These are phyloP conservation scores for Myotis lucifugus DNA, from an alignment of 2,113 vertebrate genomes.

Conservation along the genomic window DNA sequence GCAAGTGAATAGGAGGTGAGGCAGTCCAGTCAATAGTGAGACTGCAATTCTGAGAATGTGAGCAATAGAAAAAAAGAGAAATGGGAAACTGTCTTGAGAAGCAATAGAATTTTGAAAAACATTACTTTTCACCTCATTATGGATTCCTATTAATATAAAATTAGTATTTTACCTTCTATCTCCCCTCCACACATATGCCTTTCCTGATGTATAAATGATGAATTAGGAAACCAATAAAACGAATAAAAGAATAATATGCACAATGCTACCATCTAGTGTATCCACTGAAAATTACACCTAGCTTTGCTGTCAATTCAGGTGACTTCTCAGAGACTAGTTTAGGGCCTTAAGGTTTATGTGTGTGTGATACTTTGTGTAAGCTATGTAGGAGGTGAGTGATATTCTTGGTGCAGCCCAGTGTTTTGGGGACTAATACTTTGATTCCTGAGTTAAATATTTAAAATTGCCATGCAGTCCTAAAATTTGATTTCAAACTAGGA, in stretches of 20 bases:
- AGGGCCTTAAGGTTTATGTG: not conserved
- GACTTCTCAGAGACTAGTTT: slow-evolving; percentile 10
- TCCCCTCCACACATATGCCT: not conserved
- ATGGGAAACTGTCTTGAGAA: not conserved
- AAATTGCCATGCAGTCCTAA: slow-evolving; percentile 26
- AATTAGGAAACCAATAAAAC: slow-evolving; percentile 40
- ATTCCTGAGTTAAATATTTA: slow-evolving; percentile 25
- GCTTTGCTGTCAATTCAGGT: not conserved
- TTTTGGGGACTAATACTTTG: slow-evolving; percentile 33
- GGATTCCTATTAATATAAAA: slow-evolving; percentile 15
- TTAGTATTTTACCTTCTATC: not conserved
- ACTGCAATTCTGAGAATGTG: not conserved
- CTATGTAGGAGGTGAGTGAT: not conserved
- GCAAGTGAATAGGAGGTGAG: not conserved
- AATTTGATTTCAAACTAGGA: slow-evolving; percentile 36
- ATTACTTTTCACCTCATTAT: not conserved
- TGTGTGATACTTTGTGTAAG: not conserved
- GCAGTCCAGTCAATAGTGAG: not conserved
- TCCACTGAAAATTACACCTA: slow-evolving; percentile 61
- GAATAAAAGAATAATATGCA: slow-evolving; percentile 50
- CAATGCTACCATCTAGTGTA: slow-evolving; percentile 79
- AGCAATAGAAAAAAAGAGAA: not conserved
- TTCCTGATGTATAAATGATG: slow-evolving; percentile 32
- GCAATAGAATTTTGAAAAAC: slow-evolving; percentile 3
- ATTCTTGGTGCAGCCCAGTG: not conserved